phyloP scores from a whole-genome alignment of 2,888 invertebrate genomes.

The Nysson spinosus region DNA sequence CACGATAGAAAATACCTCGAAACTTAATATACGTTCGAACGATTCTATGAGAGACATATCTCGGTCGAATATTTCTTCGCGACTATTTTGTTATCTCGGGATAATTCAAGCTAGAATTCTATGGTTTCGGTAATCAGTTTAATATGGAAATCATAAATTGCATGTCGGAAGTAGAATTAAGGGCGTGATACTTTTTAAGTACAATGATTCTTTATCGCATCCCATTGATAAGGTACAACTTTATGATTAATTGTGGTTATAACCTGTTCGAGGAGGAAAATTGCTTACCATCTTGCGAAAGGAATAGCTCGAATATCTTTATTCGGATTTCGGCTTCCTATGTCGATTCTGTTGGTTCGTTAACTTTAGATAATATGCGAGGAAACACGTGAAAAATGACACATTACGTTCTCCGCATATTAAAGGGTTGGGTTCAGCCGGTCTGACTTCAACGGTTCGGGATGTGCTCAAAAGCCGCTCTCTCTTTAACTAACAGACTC shows the following conservation, averaged over 20 bases:
- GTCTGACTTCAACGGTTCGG: slow-evolving; percentile 40
- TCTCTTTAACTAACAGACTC: neutral
- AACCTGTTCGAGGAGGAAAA: slow-evolving; percentile 19
- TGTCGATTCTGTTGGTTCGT: slow-evolving; percentile 1
- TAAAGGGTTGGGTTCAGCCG: slow-evolving; percentile 50
- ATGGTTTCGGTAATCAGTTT: no score
- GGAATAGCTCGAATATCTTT: slow-evolving; percentile 4
- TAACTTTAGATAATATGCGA: slow-evolving; percentile 33
- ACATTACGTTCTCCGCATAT: slow-evolving; percentile 57
- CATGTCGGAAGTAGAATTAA: no score
- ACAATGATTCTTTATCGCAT: neutral
- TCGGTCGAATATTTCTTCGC: no score
- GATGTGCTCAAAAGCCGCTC: slow-evolving; percentile 35
- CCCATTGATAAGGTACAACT: slow-evolving; percentile 7
- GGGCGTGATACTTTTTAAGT: no score
- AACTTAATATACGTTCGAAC: no score
- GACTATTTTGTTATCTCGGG: no score
- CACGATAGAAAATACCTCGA: neutral
- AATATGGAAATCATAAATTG: no score
- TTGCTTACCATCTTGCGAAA: slow-evolving; percentile 29
- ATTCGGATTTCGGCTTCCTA: slow-evolving; percentile 1
- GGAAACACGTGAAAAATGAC: slow-evolving; percentile 61
- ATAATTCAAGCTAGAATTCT: no score
- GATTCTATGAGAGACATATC: no score
- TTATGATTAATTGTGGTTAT: slow-evolving; percentile 3